These are phyloP conservation scores for Pelosia muscerda DNA, from an alignment of 2,888 invertebrate species.

Conservation along the genomic window DNA sequence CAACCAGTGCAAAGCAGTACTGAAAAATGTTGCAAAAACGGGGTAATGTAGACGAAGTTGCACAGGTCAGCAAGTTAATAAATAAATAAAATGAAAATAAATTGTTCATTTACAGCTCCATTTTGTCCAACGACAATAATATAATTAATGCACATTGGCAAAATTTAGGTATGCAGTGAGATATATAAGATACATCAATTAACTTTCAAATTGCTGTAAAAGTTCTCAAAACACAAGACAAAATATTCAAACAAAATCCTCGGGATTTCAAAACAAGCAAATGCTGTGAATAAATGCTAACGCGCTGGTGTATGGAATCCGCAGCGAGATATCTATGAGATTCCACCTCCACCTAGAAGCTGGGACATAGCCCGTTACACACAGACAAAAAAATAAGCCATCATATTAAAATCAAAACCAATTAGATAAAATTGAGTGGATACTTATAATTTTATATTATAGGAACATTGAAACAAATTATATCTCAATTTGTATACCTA, in stretches of 20 bases:
- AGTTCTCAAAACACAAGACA: neutral
- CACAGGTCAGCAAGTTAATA: too few species aligned
- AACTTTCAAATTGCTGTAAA: neutral
- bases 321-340: slow-evolving; percentile 74
- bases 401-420: slow-evolving; percentile 13
- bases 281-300: slow-evolving; percentile 72
- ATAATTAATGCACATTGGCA: too few species aligned
- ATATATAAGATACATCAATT: neutral
- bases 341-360: slow-evolving; percentile 62
- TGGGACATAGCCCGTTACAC: slow-evolving; percentile 59
- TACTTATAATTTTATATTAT: too few species aligned
- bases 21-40: too few species aligned
- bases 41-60: too few species aligned
- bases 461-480: too few species aligned
- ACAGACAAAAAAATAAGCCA: slow-evolving; percentile 31
- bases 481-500: too few species aligned
- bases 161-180: too few species aligned
- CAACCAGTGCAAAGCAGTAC: too few species aligned
- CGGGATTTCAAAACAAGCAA: slow-evolving; percentile 56
- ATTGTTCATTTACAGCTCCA: too few species aligned
- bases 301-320: slow-evolving; percentile 68
- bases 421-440: neutral
- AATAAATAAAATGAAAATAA: too few species aligned
- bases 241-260: slow-evolving; percentile 37
- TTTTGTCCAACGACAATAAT: too few species aligned